These are phyloP conservation scores for Ctenoplectra terminalis DNA, from an alignment of 1,140 invertebrate genomes.

Conservation along the genomic window DNA sequence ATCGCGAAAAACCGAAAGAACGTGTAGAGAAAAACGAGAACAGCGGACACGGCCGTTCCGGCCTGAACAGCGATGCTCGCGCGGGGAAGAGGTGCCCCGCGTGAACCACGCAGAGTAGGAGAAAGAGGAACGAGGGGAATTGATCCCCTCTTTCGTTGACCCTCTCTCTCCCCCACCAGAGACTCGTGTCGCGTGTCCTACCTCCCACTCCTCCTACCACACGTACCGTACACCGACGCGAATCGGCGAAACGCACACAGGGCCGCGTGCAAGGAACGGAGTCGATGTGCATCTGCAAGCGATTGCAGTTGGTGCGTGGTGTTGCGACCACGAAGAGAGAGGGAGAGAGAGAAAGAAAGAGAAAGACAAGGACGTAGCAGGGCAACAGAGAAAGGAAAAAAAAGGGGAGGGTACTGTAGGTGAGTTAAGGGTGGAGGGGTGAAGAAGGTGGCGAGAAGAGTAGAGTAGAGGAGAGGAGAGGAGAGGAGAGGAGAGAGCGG, in stretches of 20 bases:
- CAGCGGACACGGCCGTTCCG: slow-evolving; percentile 11
- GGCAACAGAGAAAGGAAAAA: slow-evolving; percentile 21
- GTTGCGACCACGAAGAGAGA: slow-evolving; percentile 22
- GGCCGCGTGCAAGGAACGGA: neutral
- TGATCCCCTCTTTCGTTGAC: slow-evolving; percentile 60
- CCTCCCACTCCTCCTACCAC: slow-evolving; percentile 78
- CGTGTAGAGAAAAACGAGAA: slow-evolving; percentile 25
- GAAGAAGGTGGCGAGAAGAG: neutral
- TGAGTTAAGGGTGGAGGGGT: slow-evolving; percentile 62
- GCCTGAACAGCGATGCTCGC: neutral
- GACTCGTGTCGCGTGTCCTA: slow-evolving; percentile 80
- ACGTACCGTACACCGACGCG: slow-evolving; percentile 46
- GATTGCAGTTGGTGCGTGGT: slow-evolving; percentile 61
- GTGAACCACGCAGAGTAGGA: slow-evolving; percentile 27
- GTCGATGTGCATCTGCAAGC: slow-evolving; percentile 61
- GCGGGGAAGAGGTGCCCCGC: slow-evolving; percentile 43
- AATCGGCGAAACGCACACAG: slow-evolving; percentile 52
- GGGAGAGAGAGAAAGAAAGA: slow-evolving; percentile 6
- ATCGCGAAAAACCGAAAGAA: neutral
- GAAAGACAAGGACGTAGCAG: neutral
- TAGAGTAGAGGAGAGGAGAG: neutral
- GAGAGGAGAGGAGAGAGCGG: slow-evolving; percentile 23
- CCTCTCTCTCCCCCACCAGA: slow-evolving; percentile 66
- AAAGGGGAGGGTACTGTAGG: slow-evolving; percentile 50
- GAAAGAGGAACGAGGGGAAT: slow-evolving; percentile 67